phyloP scores from a whole-genome alignment of 2,113 vertebrate species.

The Callorhinus ursinus region DNA sequence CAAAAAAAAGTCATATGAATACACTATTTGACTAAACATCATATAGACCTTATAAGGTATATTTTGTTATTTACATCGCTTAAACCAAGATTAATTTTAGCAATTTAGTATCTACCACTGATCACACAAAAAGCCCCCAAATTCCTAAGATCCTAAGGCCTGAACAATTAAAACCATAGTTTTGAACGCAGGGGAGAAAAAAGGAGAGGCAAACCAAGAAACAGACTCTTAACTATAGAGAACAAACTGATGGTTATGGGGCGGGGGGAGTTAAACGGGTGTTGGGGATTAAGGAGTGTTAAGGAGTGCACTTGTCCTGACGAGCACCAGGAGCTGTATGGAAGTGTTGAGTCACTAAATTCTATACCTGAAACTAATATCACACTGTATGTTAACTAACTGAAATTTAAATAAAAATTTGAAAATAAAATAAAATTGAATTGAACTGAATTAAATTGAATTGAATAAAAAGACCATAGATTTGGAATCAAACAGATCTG shows the following conservation, averaged over 20 bases:
- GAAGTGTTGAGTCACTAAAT: not conserved
- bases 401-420: not conserved
- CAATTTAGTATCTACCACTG: not conserved
- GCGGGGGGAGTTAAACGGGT: not conserved
- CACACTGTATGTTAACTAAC: not conserved
- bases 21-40: not conserved
- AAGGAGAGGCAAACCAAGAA: not conserved
- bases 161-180: not conserved
- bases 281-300: not conserved
- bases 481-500: not conserved
- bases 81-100: not conserved
- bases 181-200: not conserved
- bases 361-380: not conserved
- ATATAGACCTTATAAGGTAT: not conserved
- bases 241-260: not conserved
- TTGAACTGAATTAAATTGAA: not conserved
- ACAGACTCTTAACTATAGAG: not conserved
- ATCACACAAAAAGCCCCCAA: not conserved
- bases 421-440: no score
- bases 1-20: not conserved
- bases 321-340: not conserved
- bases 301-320: not conserved
- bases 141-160: not conserved
- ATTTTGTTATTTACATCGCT: not conserved
- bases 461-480: not conserved